Evolutionary conservation across 2,113 vertebrate species (phyloP).

Genomic region (Mus pahari): DNA sequence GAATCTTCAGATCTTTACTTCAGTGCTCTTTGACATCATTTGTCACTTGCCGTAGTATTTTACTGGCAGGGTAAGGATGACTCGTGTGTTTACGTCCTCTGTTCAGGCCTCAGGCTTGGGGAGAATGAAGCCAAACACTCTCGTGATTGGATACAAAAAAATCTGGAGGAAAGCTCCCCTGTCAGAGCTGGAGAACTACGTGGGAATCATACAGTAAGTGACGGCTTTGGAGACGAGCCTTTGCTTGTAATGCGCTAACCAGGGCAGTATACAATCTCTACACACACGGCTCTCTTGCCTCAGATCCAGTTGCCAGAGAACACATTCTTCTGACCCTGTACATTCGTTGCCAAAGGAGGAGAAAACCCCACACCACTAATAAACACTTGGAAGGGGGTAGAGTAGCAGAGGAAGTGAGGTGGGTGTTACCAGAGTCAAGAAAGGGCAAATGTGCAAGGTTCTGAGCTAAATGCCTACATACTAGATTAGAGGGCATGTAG

Average conservation of each 20-base stretch:
- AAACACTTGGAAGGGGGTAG: not conserved
- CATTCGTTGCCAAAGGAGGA: conserved; percentile 4
- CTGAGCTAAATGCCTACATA: not conserved
- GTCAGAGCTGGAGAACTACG: conserved; percentile 91
- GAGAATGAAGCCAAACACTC: conserved; percentile 95
- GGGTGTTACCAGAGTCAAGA: not conserved
- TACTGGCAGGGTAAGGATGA: conserved; percentile 24
- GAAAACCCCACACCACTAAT: not conserved
- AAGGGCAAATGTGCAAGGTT: conserved; percentile 1
- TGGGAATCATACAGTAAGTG: conserved; percentile 97
- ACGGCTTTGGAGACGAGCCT: conserved; percentile 4
- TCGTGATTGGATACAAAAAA: conserved; percentile 96
- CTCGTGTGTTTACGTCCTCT: conserved; percentile 78
- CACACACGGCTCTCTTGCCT: not conserved
- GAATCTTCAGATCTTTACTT: conserved; percentile 84
- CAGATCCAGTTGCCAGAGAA: conserved; percentile 26
- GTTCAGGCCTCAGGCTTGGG: conserved; percentile 95
- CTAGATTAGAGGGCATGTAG: conserved; percentile 17
- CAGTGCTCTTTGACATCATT: conserved; percentile 82
- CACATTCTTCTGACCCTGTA: not conserved
- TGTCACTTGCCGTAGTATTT: conserved; percentile 82
- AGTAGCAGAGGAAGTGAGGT: not conserved
- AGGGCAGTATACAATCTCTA: not conserved
- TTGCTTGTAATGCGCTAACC: conserved; percentile 27
- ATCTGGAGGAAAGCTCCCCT: conserved; percentile 91